Conservation (phyloP, 2,797 vertebrate genomes). For the Ctenopoma kingsleyae region DNA sequence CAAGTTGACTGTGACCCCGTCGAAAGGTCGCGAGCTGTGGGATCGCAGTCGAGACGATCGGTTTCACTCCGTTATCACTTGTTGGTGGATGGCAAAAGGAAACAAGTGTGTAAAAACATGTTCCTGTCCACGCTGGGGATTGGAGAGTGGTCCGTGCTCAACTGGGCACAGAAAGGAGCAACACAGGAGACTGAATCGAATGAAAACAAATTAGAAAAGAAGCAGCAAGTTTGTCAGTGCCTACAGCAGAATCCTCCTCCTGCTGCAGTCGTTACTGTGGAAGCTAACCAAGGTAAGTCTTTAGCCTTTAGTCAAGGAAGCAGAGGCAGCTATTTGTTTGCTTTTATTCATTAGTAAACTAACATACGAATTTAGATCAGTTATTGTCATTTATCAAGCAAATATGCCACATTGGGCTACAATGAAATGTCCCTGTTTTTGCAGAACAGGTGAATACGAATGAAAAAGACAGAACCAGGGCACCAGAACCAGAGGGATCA, state of each 20-base stretch:
- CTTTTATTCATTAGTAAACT: neutral
- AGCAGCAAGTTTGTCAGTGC: neutral
- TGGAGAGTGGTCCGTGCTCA: slow-evolving; percentile 66
- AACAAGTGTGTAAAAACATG: slow-evolving; percentile 64
- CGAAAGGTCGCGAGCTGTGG: slow-evolving; percentile 44
- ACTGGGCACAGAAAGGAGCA: slow-evolving; percentile 40
- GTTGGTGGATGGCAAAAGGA: slow-evolving; percentile 51
- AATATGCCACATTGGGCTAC: too few species aligned
- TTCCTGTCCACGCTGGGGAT: slow-evolving; percentile 65
- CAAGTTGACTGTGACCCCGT: slow-evolving; percentile 56
- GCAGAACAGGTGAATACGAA: slow-evolving; percentile 11
- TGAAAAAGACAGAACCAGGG: slow-evolving; percentile 25
- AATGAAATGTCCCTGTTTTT: slow-evolving; percentile 1
- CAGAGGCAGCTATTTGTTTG: neutral
- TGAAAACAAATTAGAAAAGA: slow-evolving; percentile 8
- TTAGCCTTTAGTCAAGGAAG: neutral
- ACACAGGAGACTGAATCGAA: neutral
- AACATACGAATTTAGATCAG: neutral
- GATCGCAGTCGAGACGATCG: slow-evolving; percentile 34
- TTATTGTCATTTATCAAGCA: neutral
- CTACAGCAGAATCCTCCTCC: slow-evolving; percentile 1
- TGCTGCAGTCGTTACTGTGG: neutral
- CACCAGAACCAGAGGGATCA: slow-evolving; percentile 28
- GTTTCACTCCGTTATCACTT: slow-evolving; percentile 58
- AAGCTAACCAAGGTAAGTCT: slow-evolving; percentile 32